Evolutionary conservation across 2,888 invertebrate genomes (phyloP), one percentile per base, ranked within the genome.

Genomic region (Clostera curtula): DNA sequence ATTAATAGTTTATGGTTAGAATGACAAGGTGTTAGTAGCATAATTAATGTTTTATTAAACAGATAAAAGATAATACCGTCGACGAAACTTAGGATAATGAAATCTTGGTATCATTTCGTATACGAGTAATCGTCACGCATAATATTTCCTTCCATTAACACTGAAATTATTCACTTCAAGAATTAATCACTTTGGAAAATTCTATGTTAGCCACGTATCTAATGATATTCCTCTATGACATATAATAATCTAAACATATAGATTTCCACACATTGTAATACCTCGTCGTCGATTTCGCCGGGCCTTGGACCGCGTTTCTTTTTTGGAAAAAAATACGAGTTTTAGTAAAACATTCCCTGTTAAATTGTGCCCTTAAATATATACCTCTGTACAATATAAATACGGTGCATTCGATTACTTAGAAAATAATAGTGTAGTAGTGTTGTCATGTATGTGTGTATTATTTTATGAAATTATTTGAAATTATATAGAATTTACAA

Each of bases 221-320:
- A 74, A 48, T 51, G 47, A 49, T 56, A 52, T 55, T 58, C 42
- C 47, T 73, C 69, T 79, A 74, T 67, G 40, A 77, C 77, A 80
- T 72, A 62, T 65, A 65, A 60, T 36, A 45, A 52, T 71, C 74
- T 79, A 79, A 73, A 80, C 80, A 80, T 71, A 68, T 75, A 79
- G 59, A 54, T 67, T 71, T 49, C 29, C 80, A 80, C 82, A 80
- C 77, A 65, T 57, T 61, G 54, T 72, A n/a, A 66, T 83, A 79
- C 82, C 90, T 90, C 93, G 82, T 92, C 91, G 85, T 88, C 67
- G 85, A 93, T 87, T 88, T 90, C 91, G 79, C 93, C 93, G 71
- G 92, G 92, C 75, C 93, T 91, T 82, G 87, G 89, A 80, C 87
- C 87, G 80, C 87, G 87, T 85, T 88, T 86, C 87, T 88, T 87